A percentile compares a stretch with the other conserved stretches of the same genome.
Evolutionary conservation across 2,888 invertebrate species (phyloP).

Genomic region (Philhelius pedissequus): DNA sequence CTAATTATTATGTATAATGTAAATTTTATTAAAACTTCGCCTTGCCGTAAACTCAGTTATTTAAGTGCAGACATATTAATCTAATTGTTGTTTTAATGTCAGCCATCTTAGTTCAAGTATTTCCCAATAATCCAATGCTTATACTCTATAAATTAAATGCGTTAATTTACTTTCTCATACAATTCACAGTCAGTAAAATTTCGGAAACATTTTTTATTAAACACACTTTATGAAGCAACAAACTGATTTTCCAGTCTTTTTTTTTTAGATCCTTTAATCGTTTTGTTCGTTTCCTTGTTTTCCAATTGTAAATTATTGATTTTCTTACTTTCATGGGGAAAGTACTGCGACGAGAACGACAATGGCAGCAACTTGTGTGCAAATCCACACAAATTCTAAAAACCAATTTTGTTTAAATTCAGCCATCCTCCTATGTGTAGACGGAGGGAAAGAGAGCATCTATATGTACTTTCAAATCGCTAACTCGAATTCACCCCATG

Average conservation of each 20-base stretch:
- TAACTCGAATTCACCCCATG: conserved; percentile 14
- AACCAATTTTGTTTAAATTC: conserved; percentile 31
- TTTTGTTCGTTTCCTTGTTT: not conserved
- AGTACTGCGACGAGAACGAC: not conserved
- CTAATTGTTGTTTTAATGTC: no score
- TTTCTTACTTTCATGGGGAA: not conserved
- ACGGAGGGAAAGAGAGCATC: not conserved
- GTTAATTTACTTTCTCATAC: no score
- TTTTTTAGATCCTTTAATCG: not conserved
- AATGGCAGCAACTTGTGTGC: not conserved
- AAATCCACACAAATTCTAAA: conserved; percentile 8
- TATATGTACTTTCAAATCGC: conserved; percentile 20
- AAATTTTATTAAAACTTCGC: no score
- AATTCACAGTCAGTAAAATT: no score
- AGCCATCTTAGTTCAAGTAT: no score
- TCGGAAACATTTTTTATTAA: not conserved
- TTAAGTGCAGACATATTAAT: no score
- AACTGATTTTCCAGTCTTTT: not conserved
- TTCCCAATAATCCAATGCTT: no score
- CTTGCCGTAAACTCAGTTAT: no score
- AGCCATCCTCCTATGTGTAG: no score
- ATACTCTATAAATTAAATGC: no score
- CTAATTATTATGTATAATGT: no score
- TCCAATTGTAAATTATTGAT: conserved; percentile 35
- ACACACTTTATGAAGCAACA: not conserved